Conservation (phyloP, 2,888 invertebrate genomes). For the Anarsia innoxiella region DNA sequence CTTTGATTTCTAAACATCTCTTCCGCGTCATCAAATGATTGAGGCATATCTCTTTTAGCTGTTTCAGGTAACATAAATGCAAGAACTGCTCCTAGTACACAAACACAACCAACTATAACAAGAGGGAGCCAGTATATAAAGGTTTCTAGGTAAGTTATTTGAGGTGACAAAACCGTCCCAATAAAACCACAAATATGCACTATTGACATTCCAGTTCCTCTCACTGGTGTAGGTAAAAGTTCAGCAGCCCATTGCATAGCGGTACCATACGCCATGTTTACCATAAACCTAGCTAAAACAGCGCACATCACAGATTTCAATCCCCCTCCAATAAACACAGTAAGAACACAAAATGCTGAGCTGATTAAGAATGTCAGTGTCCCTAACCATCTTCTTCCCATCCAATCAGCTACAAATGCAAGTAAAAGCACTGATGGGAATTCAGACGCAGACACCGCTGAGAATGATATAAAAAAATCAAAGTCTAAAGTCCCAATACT, state of each 20-base stretch:
- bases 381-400: slow-evolving; percentile 44
- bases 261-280: slow-evolving; percentile 39
- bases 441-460: slow-evolving; percentile 43
- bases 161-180: slow-evolving; percentile 40
- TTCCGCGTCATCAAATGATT: slow-evolving; percentile 35
- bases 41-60: slow-evolving; percentile 31
- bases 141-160: slow-evolving; percentile 28
- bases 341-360: slow-evolving; percentile 35
- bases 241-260: slow-evolving; percentile 47
- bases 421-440: slow-evolving; percentile 41
- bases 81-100: slow-evolving; percentile 22
- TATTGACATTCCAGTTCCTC: slow-evolving; percentile 41
- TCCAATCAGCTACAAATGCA: slow-evolving; percentile 42
- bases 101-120: slow-evolving; percentile 23
- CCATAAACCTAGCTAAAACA: slow-evolving; percentile 40
- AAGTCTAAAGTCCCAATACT: slow-evolving; percentile 40
- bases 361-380: slow-evolving; percentile 30
- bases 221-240: slow-evolving; percentile 40
- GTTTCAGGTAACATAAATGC: slow-evolving; percentile 28
- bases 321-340: slow-evolving; percentile 33
- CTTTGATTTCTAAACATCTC: slow-evolving; percentile 21
- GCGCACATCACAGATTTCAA: slow-evolving; percentile 35
- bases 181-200: slow-evolving; percentile 44
- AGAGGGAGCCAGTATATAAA: slow-evolving; percentile 26
- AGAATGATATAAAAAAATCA: slow-evolving; percentile 47